A percentile compares a stretch with the other conserved stretches of the same genome.
Conservation (phyloP, 2,113 vertebrate genomes). For the Stigmatopora nigra region DNA sequence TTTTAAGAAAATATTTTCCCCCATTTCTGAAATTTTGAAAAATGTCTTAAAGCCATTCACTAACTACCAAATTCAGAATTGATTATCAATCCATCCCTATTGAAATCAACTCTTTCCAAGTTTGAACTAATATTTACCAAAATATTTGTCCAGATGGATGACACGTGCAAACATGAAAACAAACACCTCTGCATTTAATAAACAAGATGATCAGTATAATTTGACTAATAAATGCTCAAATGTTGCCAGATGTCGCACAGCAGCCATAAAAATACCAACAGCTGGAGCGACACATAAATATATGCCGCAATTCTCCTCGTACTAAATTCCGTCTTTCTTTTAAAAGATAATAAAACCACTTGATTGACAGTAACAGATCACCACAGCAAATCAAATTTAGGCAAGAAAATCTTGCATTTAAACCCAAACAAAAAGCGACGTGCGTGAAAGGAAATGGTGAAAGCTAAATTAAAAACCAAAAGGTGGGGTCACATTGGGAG, state of each 20-base stretch:
- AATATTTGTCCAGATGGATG: slow-evolving; percentile 31
- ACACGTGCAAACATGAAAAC: slow-evolving; percentile 11
- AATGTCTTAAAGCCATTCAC: no score
- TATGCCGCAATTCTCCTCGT: slow-evolving; percentile 6
- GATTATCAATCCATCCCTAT: background rate
- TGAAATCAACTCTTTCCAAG: background rate
- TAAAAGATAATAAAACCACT: background rate
- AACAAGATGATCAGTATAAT: slow-evolving; percentile 51
- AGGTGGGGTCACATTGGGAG: slow-evolving; percentile 5
- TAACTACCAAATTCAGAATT: no score
- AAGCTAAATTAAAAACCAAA: slow-evolving; percentile 7
- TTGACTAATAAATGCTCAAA: slow-evolving; percentile 46
- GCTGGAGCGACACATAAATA: slow-evolving; percentile 29
- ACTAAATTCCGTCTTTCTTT: background rate
- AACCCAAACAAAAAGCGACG: background rate
- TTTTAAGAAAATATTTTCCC: no score
- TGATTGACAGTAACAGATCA: background rate
- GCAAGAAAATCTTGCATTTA: background rate
- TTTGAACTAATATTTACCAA: slow-evolving; percentile 12
- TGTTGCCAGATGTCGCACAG: slow-evolving; percentile 39
- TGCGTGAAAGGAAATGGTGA: slow-evolving; percentile 1
- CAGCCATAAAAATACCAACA: slow-evolving; percentile 56
- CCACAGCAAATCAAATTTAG: background rate
- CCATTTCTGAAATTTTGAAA: no score
- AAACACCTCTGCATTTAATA: slow-evolving; percentile 24